Percentiles rank a stretch among this genome's conserved stretches.
phyloP scores from a whole-genome alignment of 2,113 vertebrate species.

The Patagioenas fasciata region DNA sequence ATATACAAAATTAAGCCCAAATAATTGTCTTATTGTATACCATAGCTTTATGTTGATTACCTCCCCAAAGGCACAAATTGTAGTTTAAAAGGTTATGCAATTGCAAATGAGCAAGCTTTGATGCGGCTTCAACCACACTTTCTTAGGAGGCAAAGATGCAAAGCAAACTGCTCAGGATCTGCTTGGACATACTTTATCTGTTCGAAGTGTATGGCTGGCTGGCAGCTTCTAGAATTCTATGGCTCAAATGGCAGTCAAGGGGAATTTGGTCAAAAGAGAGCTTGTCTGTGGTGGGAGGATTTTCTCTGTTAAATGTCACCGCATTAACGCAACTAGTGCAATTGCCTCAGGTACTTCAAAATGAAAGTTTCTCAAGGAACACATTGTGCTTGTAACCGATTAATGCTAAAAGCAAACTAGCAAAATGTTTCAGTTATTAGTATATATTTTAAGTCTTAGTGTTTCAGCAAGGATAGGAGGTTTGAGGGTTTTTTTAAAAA shows the following conservation, averaged over 20 bases:
- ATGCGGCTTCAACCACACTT: fast-evolving
- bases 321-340: background rate
- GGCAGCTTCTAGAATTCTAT: background rate
- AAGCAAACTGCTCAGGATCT: background rate
- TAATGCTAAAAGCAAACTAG: background rate
- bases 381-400: fast-evolving
- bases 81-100: background rate
- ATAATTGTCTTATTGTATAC: background rate
- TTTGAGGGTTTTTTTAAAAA: background rate
- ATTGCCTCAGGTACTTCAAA: background rate
- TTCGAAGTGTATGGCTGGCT: background rate
- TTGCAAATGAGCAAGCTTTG: background rate
- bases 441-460: background rate
- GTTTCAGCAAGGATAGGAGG: background rate
- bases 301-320: background rate
- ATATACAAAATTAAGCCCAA: background rate
- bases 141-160: background rate
- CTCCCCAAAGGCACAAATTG: background rate
- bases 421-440: background rate
- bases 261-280: background rate
- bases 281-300: background rate
- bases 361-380: background rate
- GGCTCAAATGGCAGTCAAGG: background rate
- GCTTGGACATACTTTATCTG: background rate
- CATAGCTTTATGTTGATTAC: background rate